Conservation (phyloP, 2,113 vertebrate genomes). For the Podocnemis expansa region DNA sequence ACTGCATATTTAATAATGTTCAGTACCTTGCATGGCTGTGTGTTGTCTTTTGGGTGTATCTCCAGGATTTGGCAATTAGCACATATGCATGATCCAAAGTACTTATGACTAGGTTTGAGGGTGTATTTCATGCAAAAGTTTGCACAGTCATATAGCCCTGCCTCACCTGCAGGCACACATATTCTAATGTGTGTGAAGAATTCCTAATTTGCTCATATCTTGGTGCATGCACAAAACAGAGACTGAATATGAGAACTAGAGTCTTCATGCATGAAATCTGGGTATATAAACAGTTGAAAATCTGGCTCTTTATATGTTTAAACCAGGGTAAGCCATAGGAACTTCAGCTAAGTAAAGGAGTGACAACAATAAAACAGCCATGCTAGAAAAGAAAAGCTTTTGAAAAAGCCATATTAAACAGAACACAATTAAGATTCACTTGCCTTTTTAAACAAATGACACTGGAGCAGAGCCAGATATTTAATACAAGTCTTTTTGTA, state of each 20-base stretch:
- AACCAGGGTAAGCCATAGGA: too few relatives aligned
- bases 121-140: slow-evolving; percentile 16
- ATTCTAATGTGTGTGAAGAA: neutral
- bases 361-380: neutral
- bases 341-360: too few relatives aligned
- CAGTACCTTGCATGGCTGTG: neutral
- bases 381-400: slow-evolving; percentile 2
- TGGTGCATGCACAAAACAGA: too few relatives aligned
- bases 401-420: slow-evolving; percentile 7
- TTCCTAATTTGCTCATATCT: slow-evolving; percentile 11
- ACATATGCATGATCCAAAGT: neutral
- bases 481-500: neutral
- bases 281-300: too few relatives aligned
- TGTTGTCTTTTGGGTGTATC: neutral
- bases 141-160: slow-evolving; percentile 29
- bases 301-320: too few relatives aligned
- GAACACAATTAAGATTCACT: neutral
- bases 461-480: neutral
- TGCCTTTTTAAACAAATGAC: slow-evolving; percentile 26
- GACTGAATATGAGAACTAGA: too few relatives aligned
- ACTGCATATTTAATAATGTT: neutral
- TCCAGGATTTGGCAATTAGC: neutral
- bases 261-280: too few relatives aligned
- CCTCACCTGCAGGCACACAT: slow-evolving; percentile 10
- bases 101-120: slow-evolving; percentile 21